phyloP scores from a whole-genome alignment of 1,140 invertebrate species.

The Leptestheria dahalacensis region DNA sequence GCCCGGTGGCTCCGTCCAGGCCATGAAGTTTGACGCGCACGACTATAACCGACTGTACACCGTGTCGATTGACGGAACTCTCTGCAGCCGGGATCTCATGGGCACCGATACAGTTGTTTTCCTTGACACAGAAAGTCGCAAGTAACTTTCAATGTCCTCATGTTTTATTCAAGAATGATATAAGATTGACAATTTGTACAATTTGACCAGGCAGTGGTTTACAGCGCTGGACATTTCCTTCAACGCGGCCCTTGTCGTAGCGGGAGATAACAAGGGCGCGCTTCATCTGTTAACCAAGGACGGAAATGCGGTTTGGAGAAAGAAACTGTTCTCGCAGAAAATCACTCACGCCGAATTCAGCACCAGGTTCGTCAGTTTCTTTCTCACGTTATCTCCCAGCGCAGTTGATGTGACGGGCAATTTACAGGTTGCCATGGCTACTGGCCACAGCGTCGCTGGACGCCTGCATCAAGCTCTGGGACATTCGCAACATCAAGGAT shows the following conservation, averaged over 20 bases:
- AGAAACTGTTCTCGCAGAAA: conserved; percentile 25
- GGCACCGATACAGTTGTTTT: conserved; percentile 19
- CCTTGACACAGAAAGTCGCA: conserved; percentile 23
- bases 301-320: conserved; percentile 21
- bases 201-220: conserved; percentile 27
- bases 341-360: conserved; percentile 27
- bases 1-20: conserved; percentile 27
- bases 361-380: conserved; percentile 14
- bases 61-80: conserved; percentile 26
- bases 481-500: conserved; percentile 25
- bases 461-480: conserved; percentile 27
- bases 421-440: conserved; percentile 23
- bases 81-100: conserved; percentile 24
- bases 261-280: conserved; percentile 26
- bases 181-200: not conserved
- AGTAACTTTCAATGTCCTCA: conserved; percentile 19
- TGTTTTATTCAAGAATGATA: not conserved
- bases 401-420: not conserved
- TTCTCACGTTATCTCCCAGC: not conserved
- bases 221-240: conserved; percentile 25
- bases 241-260: conserved; percentile 21
- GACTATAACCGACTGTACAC: conserved; percentile 21
- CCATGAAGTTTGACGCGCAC: conserved; percentile 26
- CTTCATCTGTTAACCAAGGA: conserved; percentile 23
- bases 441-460: conserved; percentile 27